A percentile compares a stretch with the other conserved stretches of the same genome.
phyloP scores from a whole-genome alignment of 2,888 invertebrate genomes.

The Drosophila koepferae region DNA sequence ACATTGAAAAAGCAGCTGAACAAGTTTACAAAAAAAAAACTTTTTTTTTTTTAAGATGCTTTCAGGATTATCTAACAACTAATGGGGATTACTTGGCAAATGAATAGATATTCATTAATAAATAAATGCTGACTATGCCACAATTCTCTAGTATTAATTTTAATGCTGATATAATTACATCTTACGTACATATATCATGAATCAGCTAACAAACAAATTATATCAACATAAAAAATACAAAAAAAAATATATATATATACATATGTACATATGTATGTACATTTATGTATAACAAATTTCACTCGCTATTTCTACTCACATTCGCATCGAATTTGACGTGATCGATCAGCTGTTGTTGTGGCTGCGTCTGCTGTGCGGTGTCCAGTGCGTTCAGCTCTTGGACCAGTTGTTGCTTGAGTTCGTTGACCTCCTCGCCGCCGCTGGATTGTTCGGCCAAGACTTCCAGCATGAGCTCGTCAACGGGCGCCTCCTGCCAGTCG shows the following conservation, averaged over 20 bases:
- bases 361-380: neutral
- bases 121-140: too few species aligned
- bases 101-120: too few species aligned
- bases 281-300: neutral
- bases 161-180: too few species aligned
- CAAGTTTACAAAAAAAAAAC: neutral
- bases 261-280: neutral
- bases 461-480: conserved; percentile 72
- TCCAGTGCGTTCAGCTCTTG: conserved; percentile 60
- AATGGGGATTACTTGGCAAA: neutral
- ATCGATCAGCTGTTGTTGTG: conserved; percentile 13
- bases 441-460: conserved; percentile 65
- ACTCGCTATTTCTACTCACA: conserved; percentile 23
- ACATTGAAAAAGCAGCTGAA: too few species aligned
- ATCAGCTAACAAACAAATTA: too few species aligned
- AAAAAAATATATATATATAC: neutral
- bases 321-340: conserved; percentile 14
- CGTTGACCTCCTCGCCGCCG: conserved; percentile 63
- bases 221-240: too few species aligned
- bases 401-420: conserved; percentile 67
- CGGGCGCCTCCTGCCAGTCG: conserved; percentile 65
- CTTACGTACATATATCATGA: too few species aligned
- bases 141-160: too few species aligned
- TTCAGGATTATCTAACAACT: neutral
- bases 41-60: neutral